Conservation (phyloP, 2,113 vertebrate species). For the Pseudolaguvia tuberculata region DNA sequence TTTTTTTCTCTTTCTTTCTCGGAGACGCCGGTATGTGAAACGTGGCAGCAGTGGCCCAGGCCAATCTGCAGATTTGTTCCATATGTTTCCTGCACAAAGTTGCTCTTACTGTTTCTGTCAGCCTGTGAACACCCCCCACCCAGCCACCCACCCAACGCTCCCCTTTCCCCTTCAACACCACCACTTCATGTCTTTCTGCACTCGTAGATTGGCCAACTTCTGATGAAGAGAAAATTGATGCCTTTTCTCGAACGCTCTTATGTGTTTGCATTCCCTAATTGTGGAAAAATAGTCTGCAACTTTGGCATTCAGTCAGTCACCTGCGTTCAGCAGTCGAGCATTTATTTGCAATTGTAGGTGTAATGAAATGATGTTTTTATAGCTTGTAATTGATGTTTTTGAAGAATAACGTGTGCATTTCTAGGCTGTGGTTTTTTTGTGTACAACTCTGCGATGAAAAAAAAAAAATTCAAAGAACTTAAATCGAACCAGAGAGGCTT, state of each 20-base stretch:
- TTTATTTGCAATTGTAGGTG: not conserved
- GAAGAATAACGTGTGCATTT: not conserved
- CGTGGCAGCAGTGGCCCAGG: slow-evolving; percentile 78
- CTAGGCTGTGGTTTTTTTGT: not conserved
- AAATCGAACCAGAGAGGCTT: not conserved
- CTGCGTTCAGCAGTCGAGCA: not conserved
- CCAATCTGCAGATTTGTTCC: slow-evolving; percentile 85
- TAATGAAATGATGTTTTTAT: not conserved
- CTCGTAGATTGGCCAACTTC: slow-evolving; percentile 53
- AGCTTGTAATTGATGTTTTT: not conserved
- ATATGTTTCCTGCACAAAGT: slow-evolving; percentile 86
- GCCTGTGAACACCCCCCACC: not conserved
- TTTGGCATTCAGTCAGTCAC: not conserved
- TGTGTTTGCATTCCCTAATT: slow-evolving; percentile 3
- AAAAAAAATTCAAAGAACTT: not conserved
- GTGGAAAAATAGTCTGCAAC: slow-evolving; percentile 34
- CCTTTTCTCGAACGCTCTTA: slow-evolving; percentile 35
- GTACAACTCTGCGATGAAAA: no score
- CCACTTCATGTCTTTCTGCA: slow-evolving; percentile 60
- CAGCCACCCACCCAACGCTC: no score
- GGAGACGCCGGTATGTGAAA: slow-evolving; percentile 75
- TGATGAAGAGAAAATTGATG: slow-evolving; percentile 55
- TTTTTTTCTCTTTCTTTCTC: slow-evolving; percentile 50
- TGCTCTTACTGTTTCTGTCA: slow-evolving; percentile 42
- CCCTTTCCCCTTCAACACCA: slow-evolving; percentile 18